A percentile compares a stretch with the other conserved stretches of the same genome.
Evolutionary conservation across 2,888 invertebrate genomes (phyloP).

Genomic region (Glaucopsyche alexis): DNA sequence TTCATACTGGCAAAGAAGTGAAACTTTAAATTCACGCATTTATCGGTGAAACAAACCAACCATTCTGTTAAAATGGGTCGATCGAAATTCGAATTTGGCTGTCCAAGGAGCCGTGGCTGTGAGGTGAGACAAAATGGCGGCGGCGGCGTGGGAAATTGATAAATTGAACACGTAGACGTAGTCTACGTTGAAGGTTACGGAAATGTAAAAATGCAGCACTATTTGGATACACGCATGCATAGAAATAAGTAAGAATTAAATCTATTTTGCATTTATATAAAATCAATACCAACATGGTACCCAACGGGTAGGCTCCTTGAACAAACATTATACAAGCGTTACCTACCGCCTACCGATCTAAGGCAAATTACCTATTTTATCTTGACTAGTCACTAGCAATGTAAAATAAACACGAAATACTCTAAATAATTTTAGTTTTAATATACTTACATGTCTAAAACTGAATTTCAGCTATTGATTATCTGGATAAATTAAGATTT

Average conservation of each 20-base stretch:
- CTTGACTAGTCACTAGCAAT: no score
- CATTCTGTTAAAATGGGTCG: no score
- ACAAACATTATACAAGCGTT: background rate
- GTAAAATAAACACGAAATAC: slow-evolving; percentile 23
- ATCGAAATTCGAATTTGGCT: background rate
- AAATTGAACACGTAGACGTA: background rate
- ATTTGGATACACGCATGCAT: no score
- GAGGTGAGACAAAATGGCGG: slow-evolving; percentile 18
- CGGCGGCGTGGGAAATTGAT: background rate
- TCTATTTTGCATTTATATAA: no score
- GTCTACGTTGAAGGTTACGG: background rate
- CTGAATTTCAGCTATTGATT: slow-evolving; percentile 51
- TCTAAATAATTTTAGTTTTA: slow-evolving; percentile 22
- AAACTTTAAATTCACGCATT: no score
- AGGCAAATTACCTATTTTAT: background rate
- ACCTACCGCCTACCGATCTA: no score
- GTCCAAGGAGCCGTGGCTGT: background rate
- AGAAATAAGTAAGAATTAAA: no score
- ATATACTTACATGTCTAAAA: slow-evolving; percentile 61
- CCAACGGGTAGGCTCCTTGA: no score
- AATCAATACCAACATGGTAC: no score
- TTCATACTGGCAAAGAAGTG: no score
- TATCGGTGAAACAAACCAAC: no score
- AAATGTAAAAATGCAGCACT: no score
- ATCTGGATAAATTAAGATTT: slow-evolving; percentile 48